Conservation (phyloP, 2,888 invertebrate species). For the Gastrophysa polygoni region DNA sequence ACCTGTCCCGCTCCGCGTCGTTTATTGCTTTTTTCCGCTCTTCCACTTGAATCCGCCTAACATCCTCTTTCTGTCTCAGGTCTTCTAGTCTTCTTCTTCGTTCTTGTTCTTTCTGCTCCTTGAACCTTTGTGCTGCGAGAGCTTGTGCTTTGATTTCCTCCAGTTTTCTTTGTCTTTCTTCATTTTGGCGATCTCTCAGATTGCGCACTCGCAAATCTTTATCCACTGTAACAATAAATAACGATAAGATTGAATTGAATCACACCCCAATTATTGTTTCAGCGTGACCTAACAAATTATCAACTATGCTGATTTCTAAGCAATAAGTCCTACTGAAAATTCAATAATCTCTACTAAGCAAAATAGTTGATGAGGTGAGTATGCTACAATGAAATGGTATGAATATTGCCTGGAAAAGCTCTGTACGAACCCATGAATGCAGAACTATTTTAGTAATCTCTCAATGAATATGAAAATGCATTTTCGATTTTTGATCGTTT, state of each 20-base stretch:
- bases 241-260: neutral
- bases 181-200: constrained; percentile 86
- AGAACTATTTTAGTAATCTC: too few species aligned
- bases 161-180: constrained; percentile 85
- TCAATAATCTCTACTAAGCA: neutral
- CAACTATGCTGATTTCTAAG: neutral
- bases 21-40: constrained; percentile 88
- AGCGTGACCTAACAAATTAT: neutral
- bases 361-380: neutral
- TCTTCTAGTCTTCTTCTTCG: constrained; percentile 82
- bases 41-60: constrained; percentile 75
- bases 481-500: too few species aligned
- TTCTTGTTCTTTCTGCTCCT: constrained; percentile 88
- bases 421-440: too few species aligned
- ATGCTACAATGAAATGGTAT: neutral
- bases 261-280: neutral
- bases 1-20: constrained; percentile 85
- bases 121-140: constrained; percentile 84
- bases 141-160: constrained; percentile 91
- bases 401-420: too few species aligned
- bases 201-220: constrained; percentile 72
- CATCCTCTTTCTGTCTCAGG: constrained; percentile 77
- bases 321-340: neutral
- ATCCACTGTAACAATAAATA: constrained; percentile 54
- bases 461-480: too few species aligned